Conservation (phyloP, 2,888 invertebrate species). For the Furcula furcula region DNA sequence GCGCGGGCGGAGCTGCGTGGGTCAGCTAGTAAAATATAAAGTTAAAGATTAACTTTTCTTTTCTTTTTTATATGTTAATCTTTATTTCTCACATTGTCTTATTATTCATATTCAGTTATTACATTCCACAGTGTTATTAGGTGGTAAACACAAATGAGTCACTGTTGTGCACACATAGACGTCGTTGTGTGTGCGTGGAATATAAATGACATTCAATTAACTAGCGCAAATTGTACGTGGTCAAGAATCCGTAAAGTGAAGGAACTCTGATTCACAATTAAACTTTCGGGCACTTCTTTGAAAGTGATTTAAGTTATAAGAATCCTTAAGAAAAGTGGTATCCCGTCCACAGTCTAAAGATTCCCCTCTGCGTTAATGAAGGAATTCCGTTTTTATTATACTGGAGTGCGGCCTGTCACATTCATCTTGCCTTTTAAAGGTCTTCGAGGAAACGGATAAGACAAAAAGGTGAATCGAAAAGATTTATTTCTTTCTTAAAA, state of each 20-base stretch:
- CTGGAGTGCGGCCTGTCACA: slow-evolving; percentile 49
- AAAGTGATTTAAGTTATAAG: slow-evolving; percentile 45
- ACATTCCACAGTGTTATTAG: too few species aligned
- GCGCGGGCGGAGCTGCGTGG: too few species aligned
- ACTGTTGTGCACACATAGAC: too few species aligned
- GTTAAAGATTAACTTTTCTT: too few species aligned
- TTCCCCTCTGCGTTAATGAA: slow-evolving; percentile 51
- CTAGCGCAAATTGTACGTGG: slow-evolving; percentile 18
- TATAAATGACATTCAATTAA: slow-evolving; percentile 11
- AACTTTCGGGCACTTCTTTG: slow-evolving; percentile 36
- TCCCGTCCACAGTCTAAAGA: slow-evolving; percentile 25
- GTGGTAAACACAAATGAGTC: too few species aligned
- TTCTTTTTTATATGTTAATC: too few species aligned
- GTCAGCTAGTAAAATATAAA: too few species aligned
- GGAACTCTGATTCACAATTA: slow-evolving; percentile 28
- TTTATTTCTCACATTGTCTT: too few species aligned
- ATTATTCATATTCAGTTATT: too few species aligned
- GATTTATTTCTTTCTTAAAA: slow-evolving; percentile 3
- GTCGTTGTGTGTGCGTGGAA: too few species aligned
- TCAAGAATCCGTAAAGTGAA: slow-evolving; percentile 26
- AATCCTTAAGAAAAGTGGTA: slow-evolving; percentile 36
- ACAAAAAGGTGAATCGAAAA: slow-evolving; percentile 32
- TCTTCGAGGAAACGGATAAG: slow-evolving; percentile 22
- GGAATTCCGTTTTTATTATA: slow-evolving; percentile 63
- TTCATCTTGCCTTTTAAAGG: slow-evolving; percentile 46